Conservation (phyloP, 2,888 invertebrate species). For the Phengaris alcon region DNA sequence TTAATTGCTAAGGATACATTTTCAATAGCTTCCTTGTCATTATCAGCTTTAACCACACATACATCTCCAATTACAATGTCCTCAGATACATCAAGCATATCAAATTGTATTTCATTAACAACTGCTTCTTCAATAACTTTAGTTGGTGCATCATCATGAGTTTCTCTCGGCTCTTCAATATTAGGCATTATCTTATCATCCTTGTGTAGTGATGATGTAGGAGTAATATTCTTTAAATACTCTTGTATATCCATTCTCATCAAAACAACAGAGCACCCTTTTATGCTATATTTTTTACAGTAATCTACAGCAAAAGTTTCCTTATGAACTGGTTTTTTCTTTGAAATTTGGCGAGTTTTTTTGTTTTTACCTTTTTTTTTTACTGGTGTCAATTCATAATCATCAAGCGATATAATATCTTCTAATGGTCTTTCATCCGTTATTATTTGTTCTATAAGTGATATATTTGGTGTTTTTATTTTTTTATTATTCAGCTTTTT, state of each 20-base stretch:
- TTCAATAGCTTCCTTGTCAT: constrained; percentile 50
- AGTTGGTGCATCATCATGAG: background rate
- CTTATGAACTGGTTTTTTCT: constrained; percentile 44
- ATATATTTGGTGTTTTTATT: constrained; percentile 61
- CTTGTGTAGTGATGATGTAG: background rate
- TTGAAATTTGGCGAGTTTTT: constrained; percentile 42
- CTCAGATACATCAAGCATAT: constrained; percentile 73
- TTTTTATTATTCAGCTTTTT: constrained; percentile 49
- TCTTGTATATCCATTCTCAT: constrained; percentile 50
- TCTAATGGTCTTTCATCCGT: constrained; percentile 66
- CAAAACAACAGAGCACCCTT: constrained; percentile 59
- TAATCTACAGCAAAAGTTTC: constrained; percentile 38
- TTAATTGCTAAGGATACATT: constrained; percentile 44
- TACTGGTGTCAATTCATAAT: constrained; percentile 51
- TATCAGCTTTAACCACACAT: constrained; percentile 54
- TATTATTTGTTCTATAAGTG: constrained; percentile 68
- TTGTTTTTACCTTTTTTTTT: constrained; percentile 44
- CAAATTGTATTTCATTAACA: constrained; percentile 61
- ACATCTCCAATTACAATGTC: constrained; percentile 67
- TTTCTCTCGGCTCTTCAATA: constrained; percentile 31
- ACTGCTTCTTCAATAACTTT: constrained; percentile 42
- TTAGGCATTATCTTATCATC: background rate
- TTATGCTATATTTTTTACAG: constrained; percentile 44
- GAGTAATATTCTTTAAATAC: constrained; percentile 41
- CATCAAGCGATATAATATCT: constrained; percentile 66